phyloP scores from a whole-genome alignment of 2,888 invertebrate genomes.

The Nycteola revayana region DNA sequence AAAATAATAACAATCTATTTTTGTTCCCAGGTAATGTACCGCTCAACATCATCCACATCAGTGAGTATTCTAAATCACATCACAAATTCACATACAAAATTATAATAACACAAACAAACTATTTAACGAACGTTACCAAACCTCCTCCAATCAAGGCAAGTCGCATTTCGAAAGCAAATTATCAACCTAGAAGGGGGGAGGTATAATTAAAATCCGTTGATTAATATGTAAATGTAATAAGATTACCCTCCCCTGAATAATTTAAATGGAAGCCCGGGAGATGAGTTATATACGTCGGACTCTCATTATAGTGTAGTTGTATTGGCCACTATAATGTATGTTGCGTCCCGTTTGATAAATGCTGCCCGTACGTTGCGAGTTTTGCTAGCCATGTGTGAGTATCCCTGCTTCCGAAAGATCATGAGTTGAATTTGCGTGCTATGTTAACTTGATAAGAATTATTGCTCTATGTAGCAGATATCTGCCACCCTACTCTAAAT shows the following conservation, averaged over 20 bases:
- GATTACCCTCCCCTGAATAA: constrained; percentile 97
- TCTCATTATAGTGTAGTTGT: constrained; percentile 66
- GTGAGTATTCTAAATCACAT: constrained; percentile 40
- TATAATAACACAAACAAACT: constrained; percentile 58
- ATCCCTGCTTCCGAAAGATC: constrained; percentile 12
- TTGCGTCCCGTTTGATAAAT: constrained; percentile 60
- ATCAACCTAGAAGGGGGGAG: constrained; percentile 81
- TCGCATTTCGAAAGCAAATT: constrained; percentile 79
- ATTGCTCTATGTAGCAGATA: too few species aligned
- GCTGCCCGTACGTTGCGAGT: constrained; percentile 29
- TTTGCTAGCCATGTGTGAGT: constrained; percentile 23
- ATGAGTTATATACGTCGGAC: constrained; percentile 74
- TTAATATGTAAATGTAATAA: constrained; percentile 99
- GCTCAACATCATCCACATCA: constrained; percentile 10
- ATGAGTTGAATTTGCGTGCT: too few species aligned
- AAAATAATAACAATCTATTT: constrained; percentile 22
- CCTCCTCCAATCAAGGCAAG: constrained; percentile 72
- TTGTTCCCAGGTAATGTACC: constrained; percentile 59
- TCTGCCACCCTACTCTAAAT: too few species aligned
- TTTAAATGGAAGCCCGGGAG: constrained; percentile 75
- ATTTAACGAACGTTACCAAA: constrained; percentile 55
- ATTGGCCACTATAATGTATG: constrained; percentile 59
- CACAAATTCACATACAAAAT: constrained; percentile 37
- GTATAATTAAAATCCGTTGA: constrained; percentile 99
- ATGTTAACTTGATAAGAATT: too few species aligned